These are phyloP conservation scores for Encarsia formosa DNA, from an alignment of 2,888 invertebrate species.

Conservation along the genomic window DNA sequence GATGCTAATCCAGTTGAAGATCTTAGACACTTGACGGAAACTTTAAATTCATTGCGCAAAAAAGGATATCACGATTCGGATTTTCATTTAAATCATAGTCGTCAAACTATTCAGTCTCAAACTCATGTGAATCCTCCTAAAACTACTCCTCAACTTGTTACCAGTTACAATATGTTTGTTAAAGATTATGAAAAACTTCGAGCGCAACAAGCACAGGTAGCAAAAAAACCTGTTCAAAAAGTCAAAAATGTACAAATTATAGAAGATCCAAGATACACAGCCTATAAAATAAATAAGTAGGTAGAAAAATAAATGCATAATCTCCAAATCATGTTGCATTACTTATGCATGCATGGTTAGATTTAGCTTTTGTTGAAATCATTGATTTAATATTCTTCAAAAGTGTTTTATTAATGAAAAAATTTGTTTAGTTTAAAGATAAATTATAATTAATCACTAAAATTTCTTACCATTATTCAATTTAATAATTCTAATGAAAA, in stretches of 20 bases:
- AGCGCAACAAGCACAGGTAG: background rate
- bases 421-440: constrained; percentile 5
- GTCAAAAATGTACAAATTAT: constrained; percentile 46
- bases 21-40: constrained; percentile 39
- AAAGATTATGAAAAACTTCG: constrained; percentile 14
- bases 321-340: too few species aligned
- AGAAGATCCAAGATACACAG: constrained; percentile 37
- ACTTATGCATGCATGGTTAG: too few species aligned
- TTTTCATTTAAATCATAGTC: background rate
- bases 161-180: constrained; percentile 3
- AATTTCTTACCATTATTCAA: constrained; percentile 1
- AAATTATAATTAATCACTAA: constrained; percentile 4
- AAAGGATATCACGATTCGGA: constrained; percentile 16
- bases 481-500: too few species aligned
- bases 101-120: background rate
- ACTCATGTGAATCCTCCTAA: background rate
- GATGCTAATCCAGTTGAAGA: constrained; percentile 36
- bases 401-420: constrained; percentile 42
- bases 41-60: constrained; percentile 22
- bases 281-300: constrained; percentile 32
- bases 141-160: background rate
- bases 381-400: constrained; percentile 39
- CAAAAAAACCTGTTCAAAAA: constrained; percentile 34
- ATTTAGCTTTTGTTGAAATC: too few species aligned
- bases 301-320: constrained; percentile 9